Conservation (phyloP, 2,888 invertebrate species). For the Drosophila lacicola region DNA sequence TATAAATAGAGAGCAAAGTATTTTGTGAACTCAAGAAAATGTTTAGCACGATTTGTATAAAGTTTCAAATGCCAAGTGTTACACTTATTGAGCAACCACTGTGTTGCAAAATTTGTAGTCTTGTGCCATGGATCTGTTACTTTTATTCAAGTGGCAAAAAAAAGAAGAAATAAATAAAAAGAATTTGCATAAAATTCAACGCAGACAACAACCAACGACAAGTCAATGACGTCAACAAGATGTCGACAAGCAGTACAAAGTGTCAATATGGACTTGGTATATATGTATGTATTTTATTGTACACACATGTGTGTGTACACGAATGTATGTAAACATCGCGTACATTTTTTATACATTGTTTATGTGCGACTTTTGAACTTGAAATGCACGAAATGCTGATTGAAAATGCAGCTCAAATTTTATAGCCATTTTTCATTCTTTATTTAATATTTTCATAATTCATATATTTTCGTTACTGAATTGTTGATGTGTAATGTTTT, state of each 20-base stretch:
- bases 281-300: slow-evolving; percentile 13
- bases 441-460: neutral
- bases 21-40: neutral
- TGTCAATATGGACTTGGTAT: slow-evolving; percentile 40
- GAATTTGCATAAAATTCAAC: slow-evolving; percentile 56
- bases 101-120: slow-evolving; percentile 15
- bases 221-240: slow-evolving; percentile 68
- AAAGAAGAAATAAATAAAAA: slow-evolving; percentile 13
- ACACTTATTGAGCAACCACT: neutral
- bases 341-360: slow-evolving; percentile 39
- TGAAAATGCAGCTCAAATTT: slow-evolving; percentile 41
- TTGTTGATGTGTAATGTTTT: neutral
- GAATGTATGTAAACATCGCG: slow-evolving; percentile 6
- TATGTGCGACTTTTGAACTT: slow-evolving; percentile 67
- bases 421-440: slow-evolving; percentile 9
- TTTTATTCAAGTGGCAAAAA: slow-evolving; percentile 22
- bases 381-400: slow-evolving; percentile 59
- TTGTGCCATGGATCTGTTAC: slow-evolving; percentile 24
- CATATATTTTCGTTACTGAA: neutral
- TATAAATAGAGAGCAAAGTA: too few relatives aligned
- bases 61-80: neutral
- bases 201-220: slow-evolving; percentile 30
- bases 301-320: slow-evolving; percentile 10
- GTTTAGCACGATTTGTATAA: neutral
- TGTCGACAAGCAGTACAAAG: slow-evolving; percentile 39